Conservation (phyloP, 2,113 vertebrate genomes). For the Phrynocephalus versicolor region DNA sequence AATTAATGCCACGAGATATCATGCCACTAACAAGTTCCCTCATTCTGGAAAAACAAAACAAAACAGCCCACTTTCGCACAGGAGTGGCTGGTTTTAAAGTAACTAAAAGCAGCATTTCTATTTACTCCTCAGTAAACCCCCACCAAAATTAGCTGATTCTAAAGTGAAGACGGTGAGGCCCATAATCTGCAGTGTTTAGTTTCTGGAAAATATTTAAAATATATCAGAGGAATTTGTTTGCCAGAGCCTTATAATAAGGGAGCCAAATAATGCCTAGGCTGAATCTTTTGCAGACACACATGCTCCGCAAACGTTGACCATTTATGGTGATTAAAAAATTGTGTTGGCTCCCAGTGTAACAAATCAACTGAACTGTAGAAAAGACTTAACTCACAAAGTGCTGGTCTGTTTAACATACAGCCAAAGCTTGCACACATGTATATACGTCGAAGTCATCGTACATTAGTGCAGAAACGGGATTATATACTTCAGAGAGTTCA, state of each 20-base stretch:
- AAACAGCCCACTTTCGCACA: background rate
- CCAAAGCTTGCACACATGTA: background rate
- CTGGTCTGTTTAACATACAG: slow-evolving; percentile 29
- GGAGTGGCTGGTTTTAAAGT: background rate
- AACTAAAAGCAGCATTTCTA: background rate
- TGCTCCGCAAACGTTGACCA: slow-evolving; percentile 73
- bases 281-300: slow-evolving; percentile 26
- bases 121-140: background rate
- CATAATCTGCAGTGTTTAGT: slow-evolving; percentile 60
- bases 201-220: slow-evolving; percentile 56
- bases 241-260: slow-evolving; percentile 48
- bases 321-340: slow-evolving; percentile 80
- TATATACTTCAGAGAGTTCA: background rate
- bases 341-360: slow-evolving; percentile 58
- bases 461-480: background rate
- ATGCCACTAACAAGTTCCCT: background rate
- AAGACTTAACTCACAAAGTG: slow-evolving; percentile 56
- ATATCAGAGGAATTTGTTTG: slow-evolving; percentile 54
- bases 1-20: background rate
- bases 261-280: slow-evolving; percentile 40
- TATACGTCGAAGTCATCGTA: background rate
- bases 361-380: slow-evolving; percentile 59
- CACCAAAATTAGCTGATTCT: background rate
- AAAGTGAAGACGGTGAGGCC: slow-evolving; percentile 6
- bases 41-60: background rate